Evolutionary conservation across 1,140 invertebrate species (phyloP), one percentile per base, ranked within the genome.

Genomic region (Neomicropteryx cornuta): DNA sequence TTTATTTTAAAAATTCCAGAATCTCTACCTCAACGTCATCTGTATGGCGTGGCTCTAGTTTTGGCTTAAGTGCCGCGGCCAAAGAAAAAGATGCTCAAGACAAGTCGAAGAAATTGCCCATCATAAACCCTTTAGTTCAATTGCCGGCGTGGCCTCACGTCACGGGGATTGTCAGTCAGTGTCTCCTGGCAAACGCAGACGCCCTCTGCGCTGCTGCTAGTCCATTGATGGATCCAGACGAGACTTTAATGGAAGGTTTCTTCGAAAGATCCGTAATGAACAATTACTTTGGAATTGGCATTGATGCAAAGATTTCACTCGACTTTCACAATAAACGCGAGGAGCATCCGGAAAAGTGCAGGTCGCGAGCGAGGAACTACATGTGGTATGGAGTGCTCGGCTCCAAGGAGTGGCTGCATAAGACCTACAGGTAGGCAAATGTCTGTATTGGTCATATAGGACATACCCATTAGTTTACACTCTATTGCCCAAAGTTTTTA

Each of bases 241-340:
- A 94, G 53, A 87, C 88, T 5, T 70, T 88, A 8, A 60, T 90
- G 66, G 87, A 92, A 66, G 89, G 90, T 3, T 96, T 91, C 60
- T 84, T 84, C 47, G 94, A 97, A 63, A 80, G 83, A 45, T 93
- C 89, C 45, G 93, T 97, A 1, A 97, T 99, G 94, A 98, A 97
- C 58, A 97, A 98, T 60, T 99, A 99, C 61, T 98, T 98, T 65
- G 95, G 95, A 1, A 98, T 99, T 56, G 95, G 95, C 10, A 90
- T 98, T 32, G 95, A 99, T 71, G 95, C 95, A 1, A 97, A 99
- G 65, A 97, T 99, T 18, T 92, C 91, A 6, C 62, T 98, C 6
- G 93, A 97, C 55, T 98, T 99, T 60, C 95, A 99, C 64, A 90
- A 94, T 51, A 96, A 96, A 60, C 71, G 94, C 19, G 94, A 98